phyloP scores from a whole-genome alignment of 2,113 vertebrate genomes.

The Oreochromis niloticus region DNA sequence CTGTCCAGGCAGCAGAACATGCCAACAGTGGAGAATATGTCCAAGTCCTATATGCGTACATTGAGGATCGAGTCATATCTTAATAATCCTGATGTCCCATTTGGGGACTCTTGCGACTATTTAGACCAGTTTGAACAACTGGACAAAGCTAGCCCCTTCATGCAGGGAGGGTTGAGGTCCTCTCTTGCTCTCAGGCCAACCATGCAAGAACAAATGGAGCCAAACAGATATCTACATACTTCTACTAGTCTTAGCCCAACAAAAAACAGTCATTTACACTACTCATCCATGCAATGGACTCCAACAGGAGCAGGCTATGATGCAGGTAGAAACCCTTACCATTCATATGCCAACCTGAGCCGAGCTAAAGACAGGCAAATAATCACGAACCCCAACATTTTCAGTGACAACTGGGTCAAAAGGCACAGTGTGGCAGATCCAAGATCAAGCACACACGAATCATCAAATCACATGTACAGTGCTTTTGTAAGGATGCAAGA shows the following conservation, averaged over 20 bases:
- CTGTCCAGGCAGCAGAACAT: slow-evolving; percentile 83
- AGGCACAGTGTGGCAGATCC: slow-evolving; percentile 87
- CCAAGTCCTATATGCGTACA: slow-evolving; percentile 85
- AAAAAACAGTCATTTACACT: slow-evolving; percentile 29
- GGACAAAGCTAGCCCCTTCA: slow-evolving; percentile 74
- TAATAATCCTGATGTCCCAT: slow-evolving; percentile 75
- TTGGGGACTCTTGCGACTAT: slow-evolving; percentile 70
- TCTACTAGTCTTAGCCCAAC: slow-evolving; percentile 68
- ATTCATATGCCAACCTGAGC: slow-evolving; percentile 70
- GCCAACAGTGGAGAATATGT: slow-evolving; percentile 84
- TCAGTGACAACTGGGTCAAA: slow-evolving; percentile 78
- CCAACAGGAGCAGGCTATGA: slow-evolving; percentile 20
- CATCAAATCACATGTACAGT: slow-evolving; percentile 75
- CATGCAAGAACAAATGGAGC: slow-evolving; percentile 83
- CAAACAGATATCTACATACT: slow-evolving; percentile 75
- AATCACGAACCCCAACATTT: slow-evolving; percentile 36
- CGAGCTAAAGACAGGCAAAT: slow-evolving; percentile 41
- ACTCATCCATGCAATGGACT: slow-evolving; percentile 63
- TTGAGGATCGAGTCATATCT: slow-evolving; percentile 91
- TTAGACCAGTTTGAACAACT: slow-evolving; percentile 72
- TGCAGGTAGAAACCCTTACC: slow-evolving; percentile 59
- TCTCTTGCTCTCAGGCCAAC: slow-evolving; percentile 83
- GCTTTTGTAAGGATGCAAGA: slow-evolving; percentile 68
- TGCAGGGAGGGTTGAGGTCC: slow-evolving; percentile 80
- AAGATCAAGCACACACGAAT: slow-evolving; percentile 70